Percentiles rank a stretch among this genome's conserved stretches.
These are phyloP conservation scores for Bergia puertoricense DNA, from an alignment of 92 coral and sea anemone species.

Conservation along the genomic window DNA sequence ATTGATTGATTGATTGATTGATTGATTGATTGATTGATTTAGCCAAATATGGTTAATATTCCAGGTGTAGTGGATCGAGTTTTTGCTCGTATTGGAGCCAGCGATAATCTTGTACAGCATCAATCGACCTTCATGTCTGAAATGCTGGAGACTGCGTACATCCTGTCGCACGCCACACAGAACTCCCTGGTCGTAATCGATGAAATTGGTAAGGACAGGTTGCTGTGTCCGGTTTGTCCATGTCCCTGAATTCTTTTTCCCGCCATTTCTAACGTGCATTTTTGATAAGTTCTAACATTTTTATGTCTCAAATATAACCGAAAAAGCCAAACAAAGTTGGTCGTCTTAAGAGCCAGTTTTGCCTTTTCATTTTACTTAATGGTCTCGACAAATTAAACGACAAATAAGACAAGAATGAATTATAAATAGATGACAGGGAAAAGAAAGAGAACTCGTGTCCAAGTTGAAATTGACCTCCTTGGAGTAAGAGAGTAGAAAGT, in stretches of 20 bases:
- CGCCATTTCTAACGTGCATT: background rate
- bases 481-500: no score
- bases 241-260: background rate
- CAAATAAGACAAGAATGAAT: no score
- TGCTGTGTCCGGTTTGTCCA: background rate
- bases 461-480: no score
- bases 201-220: constrained; percentile 68
- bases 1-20: background rate
- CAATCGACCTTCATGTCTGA: constrained; percentile 91
- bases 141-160: constrained; percentile 86
- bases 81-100: constrained; percentile 90
- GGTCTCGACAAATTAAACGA: no score
- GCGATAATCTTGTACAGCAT: constrained; percentile 87
- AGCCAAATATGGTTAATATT: background rate
- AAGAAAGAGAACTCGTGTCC: no score
- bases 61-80: constrained; percentile 80
- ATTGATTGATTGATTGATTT: background rate
- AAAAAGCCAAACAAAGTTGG: no score
- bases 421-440: no score
- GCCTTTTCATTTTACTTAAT: no score
- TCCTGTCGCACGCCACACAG: constrained; percentile 80
- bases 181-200: constrained; percentile 81
- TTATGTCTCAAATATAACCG: background rate
- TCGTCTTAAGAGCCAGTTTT: no score
- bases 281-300: background rate